These are phyloP conservation scores for Lepeophtheirus salmonis DNA, from an alignment of 1,140 invertebrate species.

Conservation along the genomic window DNA sequence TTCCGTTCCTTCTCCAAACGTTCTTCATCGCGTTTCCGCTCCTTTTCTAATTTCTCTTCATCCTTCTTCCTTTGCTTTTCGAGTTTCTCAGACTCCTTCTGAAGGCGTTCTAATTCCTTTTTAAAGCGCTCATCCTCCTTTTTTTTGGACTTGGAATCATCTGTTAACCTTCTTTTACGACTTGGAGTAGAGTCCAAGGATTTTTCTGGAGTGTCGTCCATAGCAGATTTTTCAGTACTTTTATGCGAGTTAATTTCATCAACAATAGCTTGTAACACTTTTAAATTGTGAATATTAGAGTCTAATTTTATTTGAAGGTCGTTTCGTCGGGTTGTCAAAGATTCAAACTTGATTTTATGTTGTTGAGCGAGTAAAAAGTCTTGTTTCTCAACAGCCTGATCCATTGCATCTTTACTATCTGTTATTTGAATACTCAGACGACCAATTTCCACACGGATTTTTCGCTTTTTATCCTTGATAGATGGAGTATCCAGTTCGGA, in stretches of 20 bases:
- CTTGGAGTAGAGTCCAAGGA: too few relatives aligned
- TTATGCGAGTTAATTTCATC: not conserved
- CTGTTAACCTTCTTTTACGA: not conserved
- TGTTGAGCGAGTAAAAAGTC: not conserved
- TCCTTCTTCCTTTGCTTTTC: conserved; percentile 13
- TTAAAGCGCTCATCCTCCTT: conserved; percentile 13
- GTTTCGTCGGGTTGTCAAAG: too few relatives aligned
- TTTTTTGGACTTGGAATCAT: conserved; percentile 9
- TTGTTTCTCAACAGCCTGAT: not conserved
- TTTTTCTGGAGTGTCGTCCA: too few relatives aligned
- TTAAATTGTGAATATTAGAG: too few relatives aligned
- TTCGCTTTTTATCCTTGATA: not conserved
- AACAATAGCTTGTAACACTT: not conserved
- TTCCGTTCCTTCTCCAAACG: conserved; percentile 12
- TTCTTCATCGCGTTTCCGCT: conserved; percentile 1
- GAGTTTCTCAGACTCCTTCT: not conserved
- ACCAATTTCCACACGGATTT: not conserved
- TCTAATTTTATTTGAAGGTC: too few relatives aligned
- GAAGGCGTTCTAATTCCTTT: not conserved
- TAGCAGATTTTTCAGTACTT: not conserved
- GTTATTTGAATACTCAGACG: not conserved
- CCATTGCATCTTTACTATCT: conserved; percentile 5
- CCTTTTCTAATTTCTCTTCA: conserved; percentile 1
- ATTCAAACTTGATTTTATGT: not conserved
- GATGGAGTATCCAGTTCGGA: not conserved